These are phyloP conservation scores for Drosophila kikkawai DNA, from an alignment of 1,140 invertebrate genomes.

Conservation along the genomic window DNA sequence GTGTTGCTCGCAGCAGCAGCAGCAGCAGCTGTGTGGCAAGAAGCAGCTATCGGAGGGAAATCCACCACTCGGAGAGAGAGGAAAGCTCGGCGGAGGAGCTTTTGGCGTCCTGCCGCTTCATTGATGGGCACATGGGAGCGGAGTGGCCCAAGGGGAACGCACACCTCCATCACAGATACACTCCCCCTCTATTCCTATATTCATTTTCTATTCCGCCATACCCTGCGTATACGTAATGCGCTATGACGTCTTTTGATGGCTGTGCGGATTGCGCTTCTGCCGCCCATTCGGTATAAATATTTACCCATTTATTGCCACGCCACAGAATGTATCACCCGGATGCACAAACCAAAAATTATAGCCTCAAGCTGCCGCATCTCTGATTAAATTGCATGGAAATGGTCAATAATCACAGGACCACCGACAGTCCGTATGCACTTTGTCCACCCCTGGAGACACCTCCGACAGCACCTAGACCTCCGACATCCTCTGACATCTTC, in stretches of 20 bases:
- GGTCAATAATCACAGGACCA: conserved; percentile 40
- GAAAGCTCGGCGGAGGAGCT: conserved; percentile 62
- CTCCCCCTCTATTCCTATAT: not conserved
- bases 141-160: not conserved
- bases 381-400: conserved; percentile 20
- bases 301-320: conserved; percentile 28
- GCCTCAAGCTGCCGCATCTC: conserved; percentile 8
- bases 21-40: conserved; percentile 75
- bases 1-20: conserved; percentile 42
- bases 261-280: conserved; percentile 7
- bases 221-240: conserved; percentile 75
- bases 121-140: conserved; percentile 46
- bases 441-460: not conserved
- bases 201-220: conserved; percentile 30
- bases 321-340: conserved; percentile 29
- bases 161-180: conserved; percentile 5
- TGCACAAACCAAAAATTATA: conserved; percentile 21
- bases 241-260: conserved; percentile 74
- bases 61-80: conserved; percentile 52
- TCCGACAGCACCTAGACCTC: not conserved
- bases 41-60: conserved; percentile 57
- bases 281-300: conserved; percentile 21
- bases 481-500: not conserved
- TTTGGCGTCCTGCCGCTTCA: conserved; percentile 76
- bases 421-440: conserved; percentile 10